Conservation (phyloP, 1,140 invertebrate species). For the Acromyrmex echinatior region DNA sequence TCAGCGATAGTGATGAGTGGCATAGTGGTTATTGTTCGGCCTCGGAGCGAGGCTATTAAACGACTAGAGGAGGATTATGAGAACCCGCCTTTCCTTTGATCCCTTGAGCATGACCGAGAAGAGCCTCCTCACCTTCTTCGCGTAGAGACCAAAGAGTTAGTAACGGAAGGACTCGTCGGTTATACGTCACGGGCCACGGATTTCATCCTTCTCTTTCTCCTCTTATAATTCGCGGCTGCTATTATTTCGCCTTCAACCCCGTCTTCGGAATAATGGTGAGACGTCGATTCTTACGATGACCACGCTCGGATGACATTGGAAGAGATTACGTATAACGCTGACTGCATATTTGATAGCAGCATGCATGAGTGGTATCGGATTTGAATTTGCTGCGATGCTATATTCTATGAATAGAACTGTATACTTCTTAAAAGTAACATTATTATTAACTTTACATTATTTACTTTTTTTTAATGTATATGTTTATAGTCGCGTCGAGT, state of each 20-base stretch:
- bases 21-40: constrained; percentile 69
- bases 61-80: constrained; percentile 67
- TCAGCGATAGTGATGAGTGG: constrained; percentile 50
- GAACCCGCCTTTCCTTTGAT: constrained; percentile 69
- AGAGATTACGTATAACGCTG: constrained; percentile 25
- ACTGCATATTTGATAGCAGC: constrained; percentile 10
- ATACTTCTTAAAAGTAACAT: background rate
- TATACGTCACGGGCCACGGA: constrained; percentile 53
- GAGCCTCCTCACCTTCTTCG: constrained; percentile 61
- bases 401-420: background rate
- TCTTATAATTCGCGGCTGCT: constrained; percentile 41
- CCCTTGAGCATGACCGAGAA: constrained; percentile 69
- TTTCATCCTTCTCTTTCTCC: constrained; percentile 47
- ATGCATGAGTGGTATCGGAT: background rate
- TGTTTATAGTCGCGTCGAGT: too few species aligned
- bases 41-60: constrained; percentile 68
- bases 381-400: background rate
- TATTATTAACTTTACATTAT: background rate
- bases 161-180: constrained; percentile 69
- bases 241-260: constrained; percentile 48
- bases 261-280: constrained; percentile 47
- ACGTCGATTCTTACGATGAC: constrained; percentile 38
- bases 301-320: constrained; percentile 8
- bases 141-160: constrained; percentile 52
- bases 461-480: too few species aligned